Base-by-base conservation (phyloP, 2,888 invertebrate species). In the Brachycybe producta region DNA sequence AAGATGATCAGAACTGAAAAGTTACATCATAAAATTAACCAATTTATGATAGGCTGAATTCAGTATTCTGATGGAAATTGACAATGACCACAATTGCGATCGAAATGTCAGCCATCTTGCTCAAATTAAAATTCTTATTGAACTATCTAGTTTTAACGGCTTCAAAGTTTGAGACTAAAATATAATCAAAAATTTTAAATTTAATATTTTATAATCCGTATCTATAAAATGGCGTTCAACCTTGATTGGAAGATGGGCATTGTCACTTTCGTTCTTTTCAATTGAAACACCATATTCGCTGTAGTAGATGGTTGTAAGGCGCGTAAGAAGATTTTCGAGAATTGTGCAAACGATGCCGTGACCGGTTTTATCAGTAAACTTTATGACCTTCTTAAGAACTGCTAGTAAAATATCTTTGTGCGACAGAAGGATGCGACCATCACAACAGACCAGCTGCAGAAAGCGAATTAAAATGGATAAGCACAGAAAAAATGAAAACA, bases 341-440 rank as follows among this genome's bases (percentile, higher is more conserved):
- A 80, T 69, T 38, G 73, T 72, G 23, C 77, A 75, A 0, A 80
- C 76, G 39, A 79, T 69, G 38, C 73, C 70, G 55, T 77, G 74
- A 0, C 80, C 82, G 54, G 79, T 77, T 46, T 75, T 73, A 41
- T 80, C 78, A 56, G 77, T 77, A 51, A 87, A 70, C 54, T 78
- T 76, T 27, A 86, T 64, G 7, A 80, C 77, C 43, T 75, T 73
- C 59, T 83, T 78, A 45, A 91, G 65, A n/a, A 87, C 75, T 2
- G 73, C 71, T 19, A 74, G 62, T 7, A 90, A 64, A 17, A 74
- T 67, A 5, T 78, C 76, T 47, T 80, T 70, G 63, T 84, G 80
- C 15, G 75, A 74, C 26, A 83, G 55, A 26, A 86, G 64, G 45
- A 75, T 73, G 1, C 68, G 65, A 3, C 82, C 80, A 50, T 76